Evolutionary conservation across 2,888 invertebrate genomes (phyloP).

Genomic region (Pristionchus mayeri): DNA sequence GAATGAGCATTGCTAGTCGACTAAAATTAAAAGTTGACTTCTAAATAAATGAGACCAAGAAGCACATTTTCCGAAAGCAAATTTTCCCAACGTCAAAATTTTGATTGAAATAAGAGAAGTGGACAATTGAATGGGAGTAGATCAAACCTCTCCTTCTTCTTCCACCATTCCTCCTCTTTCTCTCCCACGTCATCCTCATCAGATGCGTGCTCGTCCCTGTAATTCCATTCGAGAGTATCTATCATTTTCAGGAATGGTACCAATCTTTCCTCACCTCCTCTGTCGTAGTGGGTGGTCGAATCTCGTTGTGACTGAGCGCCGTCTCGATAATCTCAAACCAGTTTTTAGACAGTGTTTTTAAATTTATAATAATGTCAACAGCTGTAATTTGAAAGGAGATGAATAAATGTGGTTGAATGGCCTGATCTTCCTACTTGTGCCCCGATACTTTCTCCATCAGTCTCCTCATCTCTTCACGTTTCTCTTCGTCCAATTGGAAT

Average conservation of each 20-base stretch:
- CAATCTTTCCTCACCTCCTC: not conserved
- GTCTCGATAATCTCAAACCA: not conserved
- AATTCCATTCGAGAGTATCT: not conserved
- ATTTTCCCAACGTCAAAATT: too few species aligned
- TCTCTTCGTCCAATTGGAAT: not conserved
- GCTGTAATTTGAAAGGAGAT: too few species aligned
- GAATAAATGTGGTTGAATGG: too few species aligned
- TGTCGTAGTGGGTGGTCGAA: not conserved
- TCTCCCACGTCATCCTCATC: not conserved
- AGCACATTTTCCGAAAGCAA: too few species aligned
- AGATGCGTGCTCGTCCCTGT: not conserved
- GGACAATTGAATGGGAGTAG: too few species aligned
- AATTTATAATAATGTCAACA: not conserved
- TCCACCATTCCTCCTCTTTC: not conserved
- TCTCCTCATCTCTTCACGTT: not conserved
- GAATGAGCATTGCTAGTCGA: too few species aligned
- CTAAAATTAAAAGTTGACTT: too few species aligned
- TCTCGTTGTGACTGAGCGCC: not conserved
- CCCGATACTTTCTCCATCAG: conserved; percentile 16
- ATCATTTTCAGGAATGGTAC: not conserved
- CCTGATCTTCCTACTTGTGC: too few species aligned
- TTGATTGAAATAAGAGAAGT: too few species aligned
- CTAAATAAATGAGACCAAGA: too few species aligned
- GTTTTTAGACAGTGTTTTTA: not conserved
- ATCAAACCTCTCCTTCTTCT: not conserved